Evolutionary conservation across 2,113 vertebrate genomes (phyloP).

Genomic region (Deroptyus accipitrinus): DNA sequence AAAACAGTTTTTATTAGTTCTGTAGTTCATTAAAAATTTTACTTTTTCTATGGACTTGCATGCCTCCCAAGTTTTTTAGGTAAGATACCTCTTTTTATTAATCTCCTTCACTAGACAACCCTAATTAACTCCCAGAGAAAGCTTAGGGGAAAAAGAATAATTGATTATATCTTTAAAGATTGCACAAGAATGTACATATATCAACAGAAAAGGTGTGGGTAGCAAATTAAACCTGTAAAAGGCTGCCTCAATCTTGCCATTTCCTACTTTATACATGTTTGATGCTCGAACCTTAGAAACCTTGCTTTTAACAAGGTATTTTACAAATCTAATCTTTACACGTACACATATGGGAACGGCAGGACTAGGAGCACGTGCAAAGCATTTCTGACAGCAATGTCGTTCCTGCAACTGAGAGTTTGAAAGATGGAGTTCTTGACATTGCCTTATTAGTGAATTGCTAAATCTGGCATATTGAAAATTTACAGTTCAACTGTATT

Average conservation of each 20-base stretch:
- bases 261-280: neutral
- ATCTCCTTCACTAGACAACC: neutral
- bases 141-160: neutral
- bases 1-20: neutral
- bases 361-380: neutral
- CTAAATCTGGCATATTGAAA: neutral
- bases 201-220: neutral
- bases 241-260: neutral
- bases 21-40: neutral
- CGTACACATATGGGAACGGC: neutral
- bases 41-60: neutral
- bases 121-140: neutral
- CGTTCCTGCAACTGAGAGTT: neutral
- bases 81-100: neutral
- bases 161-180: neutral
- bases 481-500: neutral
- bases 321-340: neutral
- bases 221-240: neutral
- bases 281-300: neutral
- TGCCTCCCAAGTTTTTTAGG: neutral
- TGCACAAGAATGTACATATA: neutral
- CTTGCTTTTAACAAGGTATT: neutral
- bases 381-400: neutral
- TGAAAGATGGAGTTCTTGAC: neutral
- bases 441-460: neutral